phyloP scores from a whole-genome alignment of 92 coral and sea anemone genomes.

The Parazoanthus atlanticus region DNA sequence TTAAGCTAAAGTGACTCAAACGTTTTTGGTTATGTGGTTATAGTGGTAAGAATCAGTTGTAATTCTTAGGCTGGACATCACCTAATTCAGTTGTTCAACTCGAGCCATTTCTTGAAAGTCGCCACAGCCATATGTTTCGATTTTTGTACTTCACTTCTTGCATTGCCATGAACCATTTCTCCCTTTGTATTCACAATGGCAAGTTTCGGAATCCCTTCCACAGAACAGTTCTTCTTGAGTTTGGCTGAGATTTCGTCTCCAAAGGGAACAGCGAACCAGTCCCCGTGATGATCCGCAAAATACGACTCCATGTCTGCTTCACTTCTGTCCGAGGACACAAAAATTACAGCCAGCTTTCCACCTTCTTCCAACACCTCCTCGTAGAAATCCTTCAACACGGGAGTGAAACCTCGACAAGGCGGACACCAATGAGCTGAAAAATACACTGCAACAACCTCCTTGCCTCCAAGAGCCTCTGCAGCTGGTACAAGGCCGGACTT shows the following conservation, averaged over 20 bases:
- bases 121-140: neutral
- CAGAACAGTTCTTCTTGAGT: constrained; percentile 47
- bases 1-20: no score
- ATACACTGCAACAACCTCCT: neutral
- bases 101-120: constrained; percentile 51
- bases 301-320: constrained; percentile 48
- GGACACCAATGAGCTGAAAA: constrained; percentile 46
- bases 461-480: constrained; percentile 19
- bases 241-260: neutral
- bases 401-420: constrained; percentile 50
- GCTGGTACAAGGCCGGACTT: constrained; percentile 30
- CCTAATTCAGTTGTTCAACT: neutral
- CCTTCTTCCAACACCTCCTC: constrained; percentile 24
- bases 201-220: constrained; percentile 60
- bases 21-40: no score
- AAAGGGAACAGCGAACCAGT: constrained; percentile 54
- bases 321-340: constrained; percentile 54
- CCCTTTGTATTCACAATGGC: constrained; percentile 47
- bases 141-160: constrained; percentile 47
- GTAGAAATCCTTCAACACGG: constrained; percentile 57
- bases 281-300: constrained; percentile 49
- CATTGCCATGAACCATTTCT: constrained; percentile 41
- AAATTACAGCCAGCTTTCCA: constrained; percentile 48
- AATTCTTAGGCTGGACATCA: no score
- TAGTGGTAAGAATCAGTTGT: no score